Evolutionary conservation across 2,113 vertebrate species (phyloP).

Genomic region (Hemichromis elongatus): DNA sequence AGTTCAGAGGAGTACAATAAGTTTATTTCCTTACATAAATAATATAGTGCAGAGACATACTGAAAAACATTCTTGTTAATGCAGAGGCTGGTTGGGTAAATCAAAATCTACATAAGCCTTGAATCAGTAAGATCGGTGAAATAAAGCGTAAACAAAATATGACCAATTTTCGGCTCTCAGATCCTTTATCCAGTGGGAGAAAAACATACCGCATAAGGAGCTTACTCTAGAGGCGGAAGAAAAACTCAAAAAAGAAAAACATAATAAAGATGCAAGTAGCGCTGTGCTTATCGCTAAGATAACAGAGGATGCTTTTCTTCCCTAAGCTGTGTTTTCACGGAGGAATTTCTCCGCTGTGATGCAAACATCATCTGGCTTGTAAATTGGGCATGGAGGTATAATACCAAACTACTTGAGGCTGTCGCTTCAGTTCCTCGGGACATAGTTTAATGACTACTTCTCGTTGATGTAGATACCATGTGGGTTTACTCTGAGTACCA

Average conservation of each 20-base stretch:
- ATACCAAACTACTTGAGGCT: conserved; percentile 52
- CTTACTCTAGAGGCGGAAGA: conserved; percentile 29
- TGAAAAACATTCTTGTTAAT: background rate
- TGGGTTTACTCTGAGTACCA: conserved; percentile 5
- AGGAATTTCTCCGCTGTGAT: conserved; percentile 45
- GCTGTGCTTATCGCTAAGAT: conserved; percentile 48
- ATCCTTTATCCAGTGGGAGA: conserved; percentile 14
- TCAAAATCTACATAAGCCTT: conserved; percentile 2
- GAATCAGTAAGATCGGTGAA: conserved; percentile 17
- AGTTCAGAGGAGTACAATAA: background rate
- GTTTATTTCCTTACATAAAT: conserved; percentile 1
- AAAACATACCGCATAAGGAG: conserved; percentile 37
- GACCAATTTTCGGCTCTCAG: conserved; percentile 4
- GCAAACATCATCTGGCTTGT: conserved; percentile 56
- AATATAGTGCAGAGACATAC: background rate
- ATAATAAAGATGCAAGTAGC: conserved; percentile 9
- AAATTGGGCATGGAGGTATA: conserved; percentile 54
- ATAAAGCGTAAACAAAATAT: background rate
- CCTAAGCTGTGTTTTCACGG: conserved; percentile 55
- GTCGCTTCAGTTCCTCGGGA: conserved; percentile 58
- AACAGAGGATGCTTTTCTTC: conserved; percentile 42
- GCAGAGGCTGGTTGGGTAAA: background rate
- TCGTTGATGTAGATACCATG: conserved; percentile 34
- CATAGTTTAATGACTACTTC: conserved; percentile 63
- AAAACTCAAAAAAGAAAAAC: background rate